phyloP scores from a whole-genome alignment of 2,888 invertebrate genomes.

The Noctuana brunneofusca region DNA sequence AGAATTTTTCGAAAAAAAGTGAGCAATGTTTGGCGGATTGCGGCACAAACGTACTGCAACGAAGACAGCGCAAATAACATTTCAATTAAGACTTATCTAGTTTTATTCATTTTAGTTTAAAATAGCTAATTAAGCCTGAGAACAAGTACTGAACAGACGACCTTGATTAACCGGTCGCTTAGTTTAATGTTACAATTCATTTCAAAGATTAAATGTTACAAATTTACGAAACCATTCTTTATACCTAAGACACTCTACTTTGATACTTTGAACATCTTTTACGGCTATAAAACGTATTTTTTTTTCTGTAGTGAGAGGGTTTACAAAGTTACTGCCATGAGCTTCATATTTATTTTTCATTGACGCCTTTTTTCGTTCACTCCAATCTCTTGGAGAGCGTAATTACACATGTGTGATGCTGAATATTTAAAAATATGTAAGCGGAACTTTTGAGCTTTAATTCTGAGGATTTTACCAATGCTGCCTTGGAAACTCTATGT shows the following conservation, averaged over 20 bases:
- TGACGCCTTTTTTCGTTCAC: constrained; percentile 7
- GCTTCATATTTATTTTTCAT: constrained; percentile 19
- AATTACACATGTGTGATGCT: constrained; percentile 3
- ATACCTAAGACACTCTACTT: background rate
- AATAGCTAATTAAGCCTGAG: too few relatives aligned
- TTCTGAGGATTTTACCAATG: background rate
- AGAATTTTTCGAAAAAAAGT: background rate
- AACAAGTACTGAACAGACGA: too few relatives aligned
- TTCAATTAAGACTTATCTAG: background rate
- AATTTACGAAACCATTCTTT: too few relatives aligned
- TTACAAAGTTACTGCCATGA: background rate
- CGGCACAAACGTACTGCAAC: background rate
- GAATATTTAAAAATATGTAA: constrained; percentile 1
- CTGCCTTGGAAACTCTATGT: background rate
- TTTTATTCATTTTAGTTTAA: background rate
- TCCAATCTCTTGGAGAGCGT: background rate
- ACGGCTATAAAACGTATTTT: background rate
- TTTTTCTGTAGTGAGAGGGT: background rate
- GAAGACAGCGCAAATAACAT: constrained; percentile 2
- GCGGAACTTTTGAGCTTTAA: background rate
- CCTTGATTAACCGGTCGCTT: background rate
- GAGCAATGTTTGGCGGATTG: constrained; percentile 7
- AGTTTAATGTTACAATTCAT: too few relatives aligned
- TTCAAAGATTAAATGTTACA: too few relatives aligned
- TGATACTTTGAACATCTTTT: too few relatives aligned